Base-by-base conservation (phyloP, 2,888 invertebrate species). In the Ectropis crepuscularia region DNA sequence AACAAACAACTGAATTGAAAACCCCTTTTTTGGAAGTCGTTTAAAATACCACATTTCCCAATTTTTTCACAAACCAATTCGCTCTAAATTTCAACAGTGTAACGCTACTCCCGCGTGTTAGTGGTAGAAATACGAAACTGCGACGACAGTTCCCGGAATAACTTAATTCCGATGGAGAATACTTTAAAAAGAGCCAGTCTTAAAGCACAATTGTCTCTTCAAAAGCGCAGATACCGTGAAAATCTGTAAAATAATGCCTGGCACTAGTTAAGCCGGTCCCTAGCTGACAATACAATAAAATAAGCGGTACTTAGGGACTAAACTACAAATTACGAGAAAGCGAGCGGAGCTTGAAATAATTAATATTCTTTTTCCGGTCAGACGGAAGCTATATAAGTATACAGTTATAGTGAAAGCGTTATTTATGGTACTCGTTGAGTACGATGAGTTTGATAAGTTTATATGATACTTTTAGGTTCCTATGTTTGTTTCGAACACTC, bases 341-440 rank as follows among this genome's bases (percentile, higher is more conserved):
- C 85, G 84, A 78, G 82, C 83, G 84, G 83, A 81, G 87, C 86
- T 90, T 88, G 86, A 90, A 89, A 88, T 89, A 90, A 91, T 91
- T 91, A 90, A 89, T 84, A 87, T 85, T 86, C 86, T 88, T 89
- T 88, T 87, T 89, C 79, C 76, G 76, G 78, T 76, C 82, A 81
- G 81, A 78, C 75, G 78, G 77, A 77, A 57, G 68, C 48, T 67
- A 50, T 59, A 67, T 63, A 58, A 67, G 42, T 65, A 53, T 63
- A 65, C 65, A 61, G 76, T 53, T 74, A 78, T 74, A 71, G 64
- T 61, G 47, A 50, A 28, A 28, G 16, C 16, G 16, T 28, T 28
- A 28, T 28, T 28, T 28, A 28, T 28, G 16, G 16, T 28, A 28
- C 16, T 28, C 16, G 16, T 28, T 28, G 16, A 28, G 16, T 28